Evolutionary conservation across 2,113 vertebrate genomes (phyloP).

Genomic region (Protobothrops mucrosquamatus): DNA sequence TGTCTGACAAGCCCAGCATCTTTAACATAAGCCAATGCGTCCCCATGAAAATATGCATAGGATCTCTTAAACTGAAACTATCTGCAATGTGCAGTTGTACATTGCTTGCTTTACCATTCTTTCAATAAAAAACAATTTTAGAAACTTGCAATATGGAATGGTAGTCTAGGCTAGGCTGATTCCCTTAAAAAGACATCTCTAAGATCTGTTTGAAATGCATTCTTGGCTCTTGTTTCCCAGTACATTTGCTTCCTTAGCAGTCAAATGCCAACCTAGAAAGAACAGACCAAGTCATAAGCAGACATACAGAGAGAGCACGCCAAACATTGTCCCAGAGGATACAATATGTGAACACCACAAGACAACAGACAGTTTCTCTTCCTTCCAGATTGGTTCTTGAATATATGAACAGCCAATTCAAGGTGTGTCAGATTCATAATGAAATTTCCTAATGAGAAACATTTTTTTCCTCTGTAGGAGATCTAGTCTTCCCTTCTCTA

Average conservation of each 20-base stretch:
- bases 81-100: neutral
- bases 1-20: neutral
- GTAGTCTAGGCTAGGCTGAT: neutral
- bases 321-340: neutral
- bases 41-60: neutral
- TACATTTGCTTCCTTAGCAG: neutral
- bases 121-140: neutral
- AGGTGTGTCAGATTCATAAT: neutral
- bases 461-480: neutral
- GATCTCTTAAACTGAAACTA: neutral
- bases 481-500: neutral
- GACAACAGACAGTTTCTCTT: neutral
- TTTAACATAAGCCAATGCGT: neutral
- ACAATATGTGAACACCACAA: neutral
- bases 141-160: neutral
- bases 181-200: neutral
- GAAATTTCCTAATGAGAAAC: neutral
- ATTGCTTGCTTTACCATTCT: neutral
- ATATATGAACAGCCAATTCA: neutral
- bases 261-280: constrained; percentile 13
- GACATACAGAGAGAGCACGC: neutral
- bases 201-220: constrained; percentile 9
- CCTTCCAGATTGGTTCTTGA: neutral
- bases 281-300: neutral
- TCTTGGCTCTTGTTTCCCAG: constrained; percentile 3